These are phyloP conservation scores for Catocala nupta DNA, from an alignment of 2,888 invertebrate genomes.

Conservation along the genomic window DNA sequence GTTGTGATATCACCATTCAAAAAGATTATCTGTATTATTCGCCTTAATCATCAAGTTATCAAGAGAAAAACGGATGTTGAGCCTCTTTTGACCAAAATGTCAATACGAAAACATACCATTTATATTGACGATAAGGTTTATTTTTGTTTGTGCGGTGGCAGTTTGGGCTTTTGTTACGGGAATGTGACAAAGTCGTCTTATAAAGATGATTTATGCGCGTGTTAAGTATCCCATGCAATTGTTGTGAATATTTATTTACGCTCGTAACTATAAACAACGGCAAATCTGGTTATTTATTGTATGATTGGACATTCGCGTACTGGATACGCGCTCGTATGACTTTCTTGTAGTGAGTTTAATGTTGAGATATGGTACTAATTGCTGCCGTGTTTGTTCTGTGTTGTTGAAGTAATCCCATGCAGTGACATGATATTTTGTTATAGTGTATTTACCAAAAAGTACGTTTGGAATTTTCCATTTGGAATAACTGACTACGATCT, in stretches of 20 bases:
- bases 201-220: conserved; percentile 84
- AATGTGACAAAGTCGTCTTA: conserved; percentile 85
- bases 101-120: conserved; percentile 56
- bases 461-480: too few species aligned
- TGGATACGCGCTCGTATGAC: conserved; percentile 48
- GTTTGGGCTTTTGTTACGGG: conserved; percentile 70
- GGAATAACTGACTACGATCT: too few species aligned
- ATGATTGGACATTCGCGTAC: conserved; percentile 82
- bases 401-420: not conserved
- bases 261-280: conserved; percentile 85
- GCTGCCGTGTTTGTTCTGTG: conserved; percentile 7
- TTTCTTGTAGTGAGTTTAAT: conserved; percentile 58
- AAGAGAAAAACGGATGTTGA: conserved; percentile 55
- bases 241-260: conserved; percentile 86
- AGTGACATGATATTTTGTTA: too few species aligned
- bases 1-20: conserved; percentile 49
- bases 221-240: conserved; percentile 86
- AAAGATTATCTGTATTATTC: conserved; percentile 57
- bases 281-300: conserved; percentile 86
- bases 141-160: conserved; percentile 56
- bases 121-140: conserved; percentile 62
- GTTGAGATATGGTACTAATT: conserved; percentile 20
- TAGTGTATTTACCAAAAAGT: too few species aligned
- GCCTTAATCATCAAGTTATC: conserved; percentile 63
- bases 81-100: conserved; percentile 56